Conservation (phyloP, 1,140 invertebrate species). For the Reticulitermes speratus region DNA sequence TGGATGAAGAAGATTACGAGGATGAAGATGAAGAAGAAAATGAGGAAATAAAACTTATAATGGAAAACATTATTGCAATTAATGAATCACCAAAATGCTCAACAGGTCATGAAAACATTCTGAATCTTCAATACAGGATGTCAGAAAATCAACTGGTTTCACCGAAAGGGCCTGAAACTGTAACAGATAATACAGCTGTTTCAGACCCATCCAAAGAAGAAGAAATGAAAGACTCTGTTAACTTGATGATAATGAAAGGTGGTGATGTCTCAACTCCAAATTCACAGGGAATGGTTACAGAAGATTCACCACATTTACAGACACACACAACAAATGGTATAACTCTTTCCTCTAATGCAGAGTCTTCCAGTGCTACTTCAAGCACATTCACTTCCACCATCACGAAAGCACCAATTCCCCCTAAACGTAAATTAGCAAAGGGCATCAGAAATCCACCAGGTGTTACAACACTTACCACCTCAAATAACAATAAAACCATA, state of each 20-base stretch:
- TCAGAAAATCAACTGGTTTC: not conserved
- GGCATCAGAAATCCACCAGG: not conserved
- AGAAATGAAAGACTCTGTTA: not conserved
- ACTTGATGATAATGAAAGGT: no score
- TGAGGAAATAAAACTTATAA: conserved; percentile 40
- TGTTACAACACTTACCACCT: not conserved
- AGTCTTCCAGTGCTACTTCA: not conserved
- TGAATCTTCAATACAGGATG: not conserved
- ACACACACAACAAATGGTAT: not conserved
- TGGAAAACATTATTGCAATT: conserved; percentile 48
- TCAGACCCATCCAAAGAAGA: not conserved
- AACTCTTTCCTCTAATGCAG: not conserved
- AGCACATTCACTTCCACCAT: not conserved
- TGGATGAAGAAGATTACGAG: conserved; percentile 46
- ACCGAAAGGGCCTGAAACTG: not conserved
- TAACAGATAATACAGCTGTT: not conserved
- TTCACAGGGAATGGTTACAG: not conserved
- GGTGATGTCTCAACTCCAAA: no score
- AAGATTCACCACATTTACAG: not conserved
- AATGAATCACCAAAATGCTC: conserved; percentile 41
- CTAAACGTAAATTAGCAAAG: not conserved
- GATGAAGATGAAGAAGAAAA: conserved; percentile 39
- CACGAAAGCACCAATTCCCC: not conserved
- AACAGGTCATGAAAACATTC: not conserved
- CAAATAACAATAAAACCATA: not conserved